Conservation (phyloP, 2,888 invertebrate genomes). For the Apamea sordens region DNA sequence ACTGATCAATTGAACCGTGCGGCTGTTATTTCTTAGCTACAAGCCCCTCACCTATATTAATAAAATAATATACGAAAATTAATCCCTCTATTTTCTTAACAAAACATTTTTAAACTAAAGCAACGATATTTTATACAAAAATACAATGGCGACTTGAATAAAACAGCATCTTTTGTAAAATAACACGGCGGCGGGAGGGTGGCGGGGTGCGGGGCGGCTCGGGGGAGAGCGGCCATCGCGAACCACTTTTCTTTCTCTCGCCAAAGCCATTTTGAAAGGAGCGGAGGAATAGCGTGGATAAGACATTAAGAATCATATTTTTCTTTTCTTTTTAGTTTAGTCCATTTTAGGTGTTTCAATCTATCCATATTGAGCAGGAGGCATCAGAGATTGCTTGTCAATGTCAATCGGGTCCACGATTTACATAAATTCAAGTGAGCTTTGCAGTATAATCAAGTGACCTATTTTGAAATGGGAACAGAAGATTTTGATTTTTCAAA, state of each 20-base stretch:
- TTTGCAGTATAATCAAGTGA: too few relatives aligned
- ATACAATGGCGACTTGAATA: slow-evolving; percentile 83
- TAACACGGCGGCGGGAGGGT: slow-evolving; percentile 69
- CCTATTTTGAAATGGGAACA: too few relatives aligned
- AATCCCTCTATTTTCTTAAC: slow-evolving; percentile 28
- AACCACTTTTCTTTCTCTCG: slow-evolving; percentile 86
- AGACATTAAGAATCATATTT: background rate
- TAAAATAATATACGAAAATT: slow-evolving; percentile 14
- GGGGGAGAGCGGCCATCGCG: slow-evolving; percentile 75
- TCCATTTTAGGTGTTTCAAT: too few relatives aligned
- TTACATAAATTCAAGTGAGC: too few relatives aligned
- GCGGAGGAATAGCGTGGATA: slow-evolving; percentile 71
- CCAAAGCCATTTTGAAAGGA: slow-evolving; percentile 75
- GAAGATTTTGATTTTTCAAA: too few relatives aligned
- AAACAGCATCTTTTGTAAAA: slow-evolving; percentile 83
- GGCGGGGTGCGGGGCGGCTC: slow-evolving; percentile 45
- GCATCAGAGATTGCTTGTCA: too few relatives aligned
- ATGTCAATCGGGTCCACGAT: too few relatives aligned
- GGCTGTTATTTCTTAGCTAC: too few relatives aligned
- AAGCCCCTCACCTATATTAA: too few relatives aligned
- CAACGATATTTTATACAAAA: slow-evolving; percentile 73
- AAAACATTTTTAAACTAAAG: slow-evolving; percentile 57
- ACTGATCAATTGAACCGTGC: too few relatives aligned
- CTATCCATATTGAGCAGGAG: too few relatives aligned
- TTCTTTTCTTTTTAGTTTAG: too few relatives aligned